phyloP scores from a whole-genome alignment of 2,888 invertebrate genomes.

The Polydrusus pterygomalis region DNA sequence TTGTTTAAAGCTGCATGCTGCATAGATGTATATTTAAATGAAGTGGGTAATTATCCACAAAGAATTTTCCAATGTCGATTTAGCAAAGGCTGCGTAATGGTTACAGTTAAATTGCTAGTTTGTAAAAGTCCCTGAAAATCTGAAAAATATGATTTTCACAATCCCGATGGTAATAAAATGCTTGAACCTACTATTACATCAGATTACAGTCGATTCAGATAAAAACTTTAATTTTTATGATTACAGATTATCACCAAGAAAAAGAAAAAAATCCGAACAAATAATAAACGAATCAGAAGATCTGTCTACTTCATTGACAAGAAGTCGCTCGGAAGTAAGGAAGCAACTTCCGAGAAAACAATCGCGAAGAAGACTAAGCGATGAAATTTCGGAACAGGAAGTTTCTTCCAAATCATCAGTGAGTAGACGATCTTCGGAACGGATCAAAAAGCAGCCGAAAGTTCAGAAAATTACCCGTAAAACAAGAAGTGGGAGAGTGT shows the following conservation, averaged over 20 bases:
- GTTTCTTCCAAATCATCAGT: background rate
- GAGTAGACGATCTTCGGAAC: constrained; percentile 4
- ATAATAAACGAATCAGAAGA: constrained; percentile 4
- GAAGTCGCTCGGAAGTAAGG: background rate
- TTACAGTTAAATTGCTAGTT: too few species aligned
- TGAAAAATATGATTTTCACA: too few species aligned
- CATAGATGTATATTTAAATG: too few species aligned
- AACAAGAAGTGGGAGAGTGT: constrained; percentile 43
- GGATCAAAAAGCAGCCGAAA: constrained; percentile 2
- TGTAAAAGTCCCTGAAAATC: too few species aligned
- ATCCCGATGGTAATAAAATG: too few species aligned
- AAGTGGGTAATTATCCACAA: too few species aligned
- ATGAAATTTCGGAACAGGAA: background rate
- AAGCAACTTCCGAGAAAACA: background rate
- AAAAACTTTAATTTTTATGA: too few species aligned
- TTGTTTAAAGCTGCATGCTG: too few species aligned
- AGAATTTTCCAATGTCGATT: too few species aligned
- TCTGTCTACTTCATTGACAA: background rate
- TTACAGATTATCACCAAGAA: constrained; percentile 12
- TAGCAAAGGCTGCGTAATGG: too few species aligned
- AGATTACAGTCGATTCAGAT: too few species aligned
- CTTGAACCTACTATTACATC: too few species aligned
- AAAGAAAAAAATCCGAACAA: constrained; percentile 31
- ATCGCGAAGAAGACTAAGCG: background rate
- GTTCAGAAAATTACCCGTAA: constrained; percentile 46